Conservation (phyloP, 2,888 invertebrate genomes). For the Tanytarsus gracilentus region DNA sequence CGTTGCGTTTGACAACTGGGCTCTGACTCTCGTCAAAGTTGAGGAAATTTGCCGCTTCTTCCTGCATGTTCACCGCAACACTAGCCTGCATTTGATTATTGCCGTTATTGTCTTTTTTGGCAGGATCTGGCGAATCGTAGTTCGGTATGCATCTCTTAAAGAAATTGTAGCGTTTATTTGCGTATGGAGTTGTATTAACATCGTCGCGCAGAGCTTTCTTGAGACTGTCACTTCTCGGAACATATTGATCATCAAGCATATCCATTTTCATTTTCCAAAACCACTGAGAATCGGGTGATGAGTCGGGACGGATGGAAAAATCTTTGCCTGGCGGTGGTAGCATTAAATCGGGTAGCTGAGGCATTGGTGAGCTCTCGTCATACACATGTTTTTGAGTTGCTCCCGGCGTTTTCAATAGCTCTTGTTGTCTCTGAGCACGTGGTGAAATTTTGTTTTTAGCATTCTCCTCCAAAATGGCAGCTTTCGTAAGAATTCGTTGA, state of each 20-base stretch:
- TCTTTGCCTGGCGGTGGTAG: not conserved
- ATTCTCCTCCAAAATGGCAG: not conserved
- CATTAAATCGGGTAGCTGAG: constrained; percentile 1
- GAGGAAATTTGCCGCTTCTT: too few relatives aligned
- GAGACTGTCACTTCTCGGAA: not conserved
- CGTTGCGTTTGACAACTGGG: too few relatives aligned
- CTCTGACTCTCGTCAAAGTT: too few relatives aligned
- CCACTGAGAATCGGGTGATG: not conserved
- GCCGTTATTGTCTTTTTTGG: too few relatives aligned
- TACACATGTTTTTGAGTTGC: not conserved
- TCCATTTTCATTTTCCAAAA: constrained; percentile 5
- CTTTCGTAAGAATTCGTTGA: not conserved
- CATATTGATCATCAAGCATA: not conserved
- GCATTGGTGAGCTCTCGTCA: not conserved
- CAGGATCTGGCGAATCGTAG: constrained; percentile 2
- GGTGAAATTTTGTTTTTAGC: not conserved
- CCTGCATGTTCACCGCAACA: too few relatives aligned
- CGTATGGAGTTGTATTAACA: too few relatives aligned
- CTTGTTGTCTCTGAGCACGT: not conserved
- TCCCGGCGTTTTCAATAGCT: constrained; percentile 4
- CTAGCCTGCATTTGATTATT: too few relatives aligned
- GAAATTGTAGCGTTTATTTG: not conserved
- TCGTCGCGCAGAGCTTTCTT: too few relatives aligned
- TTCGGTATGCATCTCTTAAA: not conserved
- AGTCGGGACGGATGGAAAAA: not conserved